Percentiles rank a stretch among this genome's conserved stretches.
Conservation (phyloP, 2,113 vertebrate genomes). For the Pygoscelis antarcticus region DNA sequence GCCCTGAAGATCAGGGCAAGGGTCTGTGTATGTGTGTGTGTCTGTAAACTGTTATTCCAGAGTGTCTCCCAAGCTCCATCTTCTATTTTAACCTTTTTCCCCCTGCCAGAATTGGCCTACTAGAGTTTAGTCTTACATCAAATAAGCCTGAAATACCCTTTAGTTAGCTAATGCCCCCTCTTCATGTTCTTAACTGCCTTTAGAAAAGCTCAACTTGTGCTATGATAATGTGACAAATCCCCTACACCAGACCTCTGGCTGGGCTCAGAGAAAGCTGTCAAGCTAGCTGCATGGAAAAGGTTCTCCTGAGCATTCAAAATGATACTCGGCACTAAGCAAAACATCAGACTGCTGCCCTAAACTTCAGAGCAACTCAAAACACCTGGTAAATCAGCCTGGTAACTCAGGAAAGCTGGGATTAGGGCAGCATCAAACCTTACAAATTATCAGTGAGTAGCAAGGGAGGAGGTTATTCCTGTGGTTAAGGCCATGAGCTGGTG, state of each 20-base stretch:
- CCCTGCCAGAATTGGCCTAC: not conserved
- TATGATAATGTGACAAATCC: not conserved
- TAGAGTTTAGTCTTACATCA: not conserved
- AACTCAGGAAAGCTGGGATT: not conserved
- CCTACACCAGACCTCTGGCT: not conserved
- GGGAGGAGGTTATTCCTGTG: not conserved
- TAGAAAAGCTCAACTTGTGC: not conserved
- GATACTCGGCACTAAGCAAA: not conserved
- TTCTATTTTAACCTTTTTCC: not conserved
- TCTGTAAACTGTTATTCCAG: not conserved
- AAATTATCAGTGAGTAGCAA: not conserved
- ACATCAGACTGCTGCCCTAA: not conserved
- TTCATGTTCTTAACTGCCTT: not conserved
- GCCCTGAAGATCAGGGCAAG: not conserved
- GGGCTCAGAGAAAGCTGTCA: not conserved
- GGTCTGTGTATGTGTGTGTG: rapidly evolving
- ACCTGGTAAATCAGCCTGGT: not conserved
- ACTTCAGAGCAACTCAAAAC: not conserved
- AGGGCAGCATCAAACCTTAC: not conserved
- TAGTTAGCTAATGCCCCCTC: not conserved
- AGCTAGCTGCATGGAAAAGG: not conserved
- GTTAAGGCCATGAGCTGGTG: not conserved
- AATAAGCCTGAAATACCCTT: not conserved
- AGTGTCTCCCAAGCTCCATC: not conserved
- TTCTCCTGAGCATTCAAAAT: not conserved